Base-by-base conservation (phyloP, 1,140 invertebrate species). In the Drosophila setifemur region DNA sequence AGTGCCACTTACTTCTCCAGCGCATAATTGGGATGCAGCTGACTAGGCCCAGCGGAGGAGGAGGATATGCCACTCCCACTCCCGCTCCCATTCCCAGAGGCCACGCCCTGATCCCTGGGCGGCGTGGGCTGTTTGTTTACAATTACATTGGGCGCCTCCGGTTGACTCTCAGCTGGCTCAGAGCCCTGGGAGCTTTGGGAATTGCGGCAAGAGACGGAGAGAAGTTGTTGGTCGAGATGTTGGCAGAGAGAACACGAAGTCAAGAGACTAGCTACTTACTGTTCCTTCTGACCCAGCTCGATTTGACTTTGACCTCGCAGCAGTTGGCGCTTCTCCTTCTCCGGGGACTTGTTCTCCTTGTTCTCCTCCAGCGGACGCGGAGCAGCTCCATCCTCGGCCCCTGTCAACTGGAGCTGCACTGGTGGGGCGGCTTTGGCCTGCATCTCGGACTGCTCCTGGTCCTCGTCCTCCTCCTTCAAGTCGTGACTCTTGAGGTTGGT, bases 51-150 rank as follows among this genome's bases (percentile, higher is more conserved):
- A 42, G 60, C 28, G 12, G 45, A 7, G 18, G 63, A n/a, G 25
- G 66, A 28, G 55, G 61, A 33, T 12, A 12, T 29, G 47, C 26
- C 33, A 33, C 53, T 29, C 21, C 14, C 29, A 39, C 25, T 45
- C 12, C 25, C 40, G 33, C 23, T 19, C 11, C 9, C 18, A 23
- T 29, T 43, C 28, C 25, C 64, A 14, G 60, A 19, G 21, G 29
- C 47, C 31, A 47, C 67, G 23, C 40, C 50, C 29, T 67, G 58
- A 1, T 85, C 79, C 37, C 79, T 70, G 35, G 88, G 76, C 21
- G 79, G 83, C 18, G 88, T 78, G 23, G 88, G 88, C 45, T 88
- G 79, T 49, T 89, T 89, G 63, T 89, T 88, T 23, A 89, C 63
- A 70, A 88, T 88, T 23, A 88, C 79, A 75, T 88, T 89, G 23